Percentiles rank a stretch among this genome's conserved stretches.
Evolutionary conservation across 2,113 vertebrate genomes (phyloP).

Genomic region (Hemichromis elongatus): DNA sequence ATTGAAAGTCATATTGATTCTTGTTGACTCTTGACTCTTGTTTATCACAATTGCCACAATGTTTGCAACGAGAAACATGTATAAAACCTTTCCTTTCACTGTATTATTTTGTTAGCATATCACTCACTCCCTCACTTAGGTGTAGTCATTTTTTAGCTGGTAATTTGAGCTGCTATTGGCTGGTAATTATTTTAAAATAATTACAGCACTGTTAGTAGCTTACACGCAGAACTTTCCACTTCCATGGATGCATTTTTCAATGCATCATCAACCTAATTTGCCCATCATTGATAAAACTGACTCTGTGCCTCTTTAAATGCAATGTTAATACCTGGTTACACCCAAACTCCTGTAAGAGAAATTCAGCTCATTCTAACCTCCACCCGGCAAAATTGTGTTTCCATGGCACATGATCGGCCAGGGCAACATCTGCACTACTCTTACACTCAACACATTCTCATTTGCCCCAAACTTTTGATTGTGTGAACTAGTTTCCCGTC

Average conservation of each 20-base stretch:
- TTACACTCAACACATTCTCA: not conserved
- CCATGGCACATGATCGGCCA: not conserved
- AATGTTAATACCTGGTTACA: not conserved
- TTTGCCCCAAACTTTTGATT: constrained; percentile 27
- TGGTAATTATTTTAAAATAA: not conserved
- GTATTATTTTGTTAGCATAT: not conserved
- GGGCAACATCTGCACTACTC: constrained; percentile 39
- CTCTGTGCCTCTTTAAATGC: not conserved
- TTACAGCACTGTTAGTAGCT: not conserved
- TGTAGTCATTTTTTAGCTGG: not conserved
- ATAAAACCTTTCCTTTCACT: not conserved
- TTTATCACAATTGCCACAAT: not conserved
- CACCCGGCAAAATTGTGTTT: constrained; percentile 9
- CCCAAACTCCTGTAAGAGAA: not conserved
- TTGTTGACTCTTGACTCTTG: not conserved
- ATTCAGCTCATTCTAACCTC: constrained; percentile 15
- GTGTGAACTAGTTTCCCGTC: not conserved
- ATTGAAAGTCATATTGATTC: not conserved
- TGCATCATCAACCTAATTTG: not conserved
- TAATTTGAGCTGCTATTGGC: not conserved
- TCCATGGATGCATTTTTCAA: not conserved
- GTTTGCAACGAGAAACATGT: not conserved
- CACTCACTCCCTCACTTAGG: not conserved
- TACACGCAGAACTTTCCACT: not conserved
- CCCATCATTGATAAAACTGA: not conserved